These are phyloP conservation scores for Atrichornis clamosus DNA, from an alignment of 2,113 vertebrate genomes.

Conservation along the genomic window DNA sequence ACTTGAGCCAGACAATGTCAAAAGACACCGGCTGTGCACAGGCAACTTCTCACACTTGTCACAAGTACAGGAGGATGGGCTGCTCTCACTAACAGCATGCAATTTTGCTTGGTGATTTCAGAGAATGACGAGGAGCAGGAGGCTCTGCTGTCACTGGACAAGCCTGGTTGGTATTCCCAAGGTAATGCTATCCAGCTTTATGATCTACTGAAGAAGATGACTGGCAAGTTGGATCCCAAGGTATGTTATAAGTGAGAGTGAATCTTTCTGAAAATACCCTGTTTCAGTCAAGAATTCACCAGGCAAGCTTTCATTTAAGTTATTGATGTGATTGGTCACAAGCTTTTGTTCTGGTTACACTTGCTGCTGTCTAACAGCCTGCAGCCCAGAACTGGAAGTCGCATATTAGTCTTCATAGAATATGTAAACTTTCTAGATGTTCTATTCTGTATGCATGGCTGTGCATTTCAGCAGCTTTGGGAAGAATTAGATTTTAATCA, in stretches of 20 bases:
- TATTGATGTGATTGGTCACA: neutral
- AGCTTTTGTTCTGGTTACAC: neutral
- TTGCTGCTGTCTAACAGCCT: neutral
- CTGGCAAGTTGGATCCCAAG: constrained; percentile 88
- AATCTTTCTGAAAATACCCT: neutral
- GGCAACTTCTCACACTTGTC: neutral
- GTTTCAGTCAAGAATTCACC: neutral
- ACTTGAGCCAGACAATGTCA: neutral
- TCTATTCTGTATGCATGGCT: neutral
- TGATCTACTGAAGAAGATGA: constrained; percentile 89
- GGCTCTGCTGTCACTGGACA: constrained; percentile 82
- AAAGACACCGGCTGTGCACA: neutral
- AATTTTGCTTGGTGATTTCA: constrained; percentile 63
- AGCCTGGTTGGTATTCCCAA: constrained; percentile 96
- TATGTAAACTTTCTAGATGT: neutral
- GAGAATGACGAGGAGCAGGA: constrained; percentile 90
- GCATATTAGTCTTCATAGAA: neutral
- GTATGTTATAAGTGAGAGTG: constrained; percentile 61
- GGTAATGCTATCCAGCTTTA: constrained; percentile 90
- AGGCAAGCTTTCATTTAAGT: neutral
- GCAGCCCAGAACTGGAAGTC: neutral
- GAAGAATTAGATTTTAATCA: neutral
- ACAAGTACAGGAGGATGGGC: neutral
- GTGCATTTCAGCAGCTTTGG: neutral
- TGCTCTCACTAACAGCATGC: neutral